phyloP scores from a whole-genome alignment of 2,797 vertebrate genomes.

The Philypnodon macrostomus region DNA sequence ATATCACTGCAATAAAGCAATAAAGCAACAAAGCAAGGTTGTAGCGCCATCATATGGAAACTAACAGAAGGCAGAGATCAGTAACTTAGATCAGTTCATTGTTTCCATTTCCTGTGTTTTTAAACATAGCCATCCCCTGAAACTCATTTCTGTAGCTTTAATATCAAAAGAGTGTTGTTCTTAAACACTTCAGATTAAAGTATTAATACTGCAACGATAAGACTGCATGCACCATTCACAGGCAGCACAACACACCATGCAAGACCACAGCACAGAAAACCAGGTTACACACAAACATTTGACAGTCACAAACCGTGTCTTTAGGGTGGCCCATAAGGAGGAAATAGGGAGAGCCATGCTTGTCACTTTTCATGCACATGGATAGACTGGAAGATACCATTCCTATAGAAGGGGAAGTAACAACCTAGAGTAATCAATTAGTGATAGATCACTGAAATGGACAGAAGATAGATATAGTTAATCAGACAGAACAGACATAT shows the following conservation, averaged over 20 bases:
- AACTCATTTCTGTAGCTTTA: conserved; percentile 4
- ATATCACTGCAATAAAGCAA: too few relatives aligned
- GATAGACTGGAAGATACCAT: conserved; percentile 99
- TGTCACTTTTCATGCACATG: conserved; percentile 99
- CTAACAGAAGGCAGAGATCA: too few relatives aligned
- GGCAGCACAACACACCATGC: conserved; percentile 36
- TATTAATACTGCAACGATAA: not conserved
- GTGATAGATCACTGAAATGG: conserved; percentile 93
- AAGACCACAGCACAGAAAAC: conserved; percentile 54
- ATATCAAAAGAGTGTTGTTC: conserved; percentile 11
- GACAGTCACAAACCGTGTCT: conserved; percentile 99
- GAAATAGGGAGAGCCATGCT: conserved; percentile 99
- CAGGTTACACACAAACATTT: conserved; percentile 74
- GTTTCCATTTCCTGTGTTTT: conserved; percentile 28
- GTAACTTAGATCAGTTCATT: too few relatives aligned
- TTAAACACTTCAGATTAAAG: conserved; percentile 8
- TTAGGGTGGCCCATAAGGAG: conserved; percentile 99
- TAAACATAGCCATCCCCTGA: not conserved
- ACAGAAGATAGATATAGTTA: conserved; percentile 83
- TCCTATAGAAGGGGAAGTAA: conserved; percentile 99
- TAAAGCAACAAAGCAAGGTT: too few relatives aligned
- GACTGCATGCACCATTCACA: conserved; percentile 2
- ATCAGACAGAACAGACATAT: conserved; percentile 66
- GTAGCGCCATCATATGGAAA: too few relatives aligned
- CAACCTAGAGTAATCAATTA: conserved; percentile 99